Conservation (phyloP, 2,113 vertebrate species). For the Dolichallabes microphthalmus region DNA sequence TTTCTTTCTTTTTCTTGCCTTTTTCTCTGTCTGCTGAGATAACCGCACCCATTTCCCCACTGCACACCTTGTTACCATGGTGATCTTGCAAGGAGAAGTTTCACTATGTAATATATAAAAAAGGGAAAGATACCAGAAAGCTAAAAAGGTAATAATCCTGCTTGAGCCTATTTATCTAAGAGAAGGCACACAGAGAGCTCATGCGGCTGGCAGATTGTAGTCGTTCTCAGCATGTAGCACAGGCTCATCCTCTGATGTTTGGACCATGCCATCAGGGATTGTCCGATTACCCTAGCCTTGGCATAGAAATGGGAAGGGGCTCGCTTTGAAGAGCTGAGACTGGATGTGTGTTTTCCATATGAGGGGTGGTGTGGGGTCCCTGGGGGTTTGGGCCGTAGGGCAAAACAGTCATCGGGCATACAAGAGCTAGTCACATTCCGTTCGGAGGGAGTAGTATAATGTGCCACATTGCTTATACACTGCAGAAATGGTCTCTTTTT, state of each 20-base stretch:
- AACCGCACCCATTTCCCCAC: conserved; percentile 39
- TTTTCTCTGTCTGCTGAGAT: conserved; percentile 40
- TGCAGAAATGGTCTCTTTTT: conserved; percentile 60
- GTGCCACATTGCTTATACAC: conserved; percentile 59
- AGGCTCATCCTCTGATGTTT: conserved; percentile 39
- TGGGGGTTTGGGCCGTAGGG: conserved; percentile 24
- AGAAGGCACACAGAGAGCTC: conserved; percentile 26
- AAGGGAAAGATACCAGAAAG: not conserved
- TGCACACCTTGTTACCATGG: conserved; percentile 69
- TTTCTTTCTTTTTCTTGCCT: not conserved
- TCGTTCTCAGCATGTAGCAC: conserved; percentile 35
- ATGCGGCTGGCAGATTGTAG: conserved; percentile 44
- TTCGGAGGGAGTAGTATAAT: conserved; percentile 57
- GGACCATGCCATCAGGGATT: conserved; percentile 31
- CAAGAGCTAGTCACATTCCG: conserved; percentile 23
- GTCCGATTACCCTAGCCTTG: conserved; percentile 40
- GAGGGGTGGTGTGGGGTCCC: conserved; percentile 3
- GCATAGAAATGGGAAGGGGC: not conserved
- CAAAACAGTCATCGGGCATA: conserved; percentile 1
- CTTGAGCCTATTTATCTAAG: conserved; percentile 24
- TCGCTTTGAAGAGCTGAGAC: conserved; percentile 44
- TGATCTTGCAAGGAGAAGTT: conserved; percentile 31
- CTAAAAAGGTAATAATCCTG: not conserved
- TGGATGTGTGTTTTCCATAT: conserved; percentile 44
- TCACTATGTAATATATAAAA: not conserved